Base-by-base conservation (phyloP, 2,888 invertebrate genomes). In the Dusona sp. region DNA sequence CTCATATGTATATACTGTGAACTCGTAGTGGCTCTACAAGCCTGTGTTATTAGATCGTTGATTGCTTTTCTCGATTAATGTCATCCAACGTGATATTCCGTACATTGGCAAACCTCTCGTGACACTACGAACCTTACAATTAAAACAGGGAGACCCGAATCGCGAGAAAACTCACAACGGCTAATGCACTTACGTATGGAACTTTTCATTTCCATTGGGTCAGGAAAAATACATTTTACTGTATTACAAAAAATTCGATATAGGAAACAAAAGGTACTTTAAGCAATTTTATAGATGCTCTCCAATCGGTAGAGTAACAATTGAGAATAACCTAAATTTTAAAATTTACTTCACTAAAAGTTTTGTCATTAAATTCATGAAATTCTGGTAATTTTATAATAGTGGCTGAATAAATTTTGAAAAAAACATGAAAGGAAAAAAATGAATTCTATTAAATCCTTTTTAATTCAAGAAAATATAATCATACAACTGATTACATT, bases 11-110 rank as follows among this genome's bases (percentile, higher is more conserved):
- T n/a, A 38, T 19, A 67, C 9, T 38, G 70, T 70, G 13, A 42
- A 13, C 22, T 33, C 33, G 36, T 19, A 33, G n/a, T 19, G n/a
- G n/a, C 11, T 38, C 6, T 38, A 42, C 42, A 22, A 36, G 64
- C 22, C n/a, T 22, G 25, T 65, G 67, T 73, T 81, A 85, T 81
- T 85, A 67, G 78, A 73, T 73, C 72, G 57, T 73, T 81, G 73
- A 78, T 85, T 81, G 77, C 73, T 57, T 57, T 67, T 73, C 81
- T 57, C 54, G 70, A 57, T 65, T 85, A 78, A 85, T 78, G 48
- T 48, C 73, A 54, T 72, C 16, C 45, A 73, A 33, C 61, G 36
- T 81, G 78, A 70, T 57, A 81, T 75, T 80, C 64, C 42, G 36
- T 48, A 68, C 61, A 81, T 78, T 73, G 42, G 13, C 25, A 48